Base-by-base conservation (phyloP, 2,888 invertebrate species). In the Eupithecia subfuscata region DNA sequence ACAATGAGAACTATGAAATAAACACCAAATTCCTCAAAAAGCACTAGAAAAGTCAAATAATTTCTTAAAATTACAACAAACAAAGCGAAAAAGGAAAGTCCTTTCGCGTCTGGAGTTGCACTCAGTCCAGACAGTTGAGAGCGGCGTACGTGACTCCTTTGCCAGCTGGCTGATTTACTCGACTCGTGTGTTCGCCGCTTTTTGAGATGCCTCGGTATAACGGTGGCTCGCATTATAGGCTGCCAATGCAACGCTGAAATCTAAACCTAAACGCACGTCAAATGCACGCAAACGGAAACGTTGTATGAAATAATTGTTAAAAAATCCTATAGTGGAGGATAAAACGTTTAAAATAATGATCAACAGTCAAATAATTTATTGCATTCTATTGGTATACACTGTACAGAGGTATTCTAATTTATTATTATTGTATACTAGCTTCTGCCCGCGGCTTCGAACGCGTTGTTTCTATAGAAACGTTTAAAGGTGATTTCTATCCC, bases 71-170 rank as follows among this genome's bases (percentile, higher is more conserved):
- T 34, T 69, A 64, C 34, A 60, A 71, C 68, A 71, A 69, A 75
- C 64, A 75, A 73, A 72, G 70, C 72, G 48, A 70, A 63, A 65
- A 76, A 67, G 60, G 48, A 37, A 37, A 34, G 16, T 37, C 30
- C 63, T 69, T 73, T 73, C 67, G 73, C 56, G 63, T 69, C 45
- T 67, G 5, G 37, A 69, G 69, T 45, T 72, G 67, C 77, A 74
- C 77, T 74, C 77, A 8, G 72, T 67, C 73, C 68, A 71, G 74
- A 73, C 74, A 71, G 72, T 40, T 45, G 73, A 70, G 48, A 68
- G 67, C 22, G 77, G 64, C 37, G 77, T 74, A 77, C 77, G 77
- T 77, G 77, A 77, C 77, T 74, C 63, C 70, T 37, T 56, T 52
- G 65, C 48, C 43, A 75, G 69, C 52, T 3, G 67, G 74, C 77